Evolutionary conservation across 2,113 vertebrate species (phyloP).

Genomic region (Oceanodroma tethys): DNA sequence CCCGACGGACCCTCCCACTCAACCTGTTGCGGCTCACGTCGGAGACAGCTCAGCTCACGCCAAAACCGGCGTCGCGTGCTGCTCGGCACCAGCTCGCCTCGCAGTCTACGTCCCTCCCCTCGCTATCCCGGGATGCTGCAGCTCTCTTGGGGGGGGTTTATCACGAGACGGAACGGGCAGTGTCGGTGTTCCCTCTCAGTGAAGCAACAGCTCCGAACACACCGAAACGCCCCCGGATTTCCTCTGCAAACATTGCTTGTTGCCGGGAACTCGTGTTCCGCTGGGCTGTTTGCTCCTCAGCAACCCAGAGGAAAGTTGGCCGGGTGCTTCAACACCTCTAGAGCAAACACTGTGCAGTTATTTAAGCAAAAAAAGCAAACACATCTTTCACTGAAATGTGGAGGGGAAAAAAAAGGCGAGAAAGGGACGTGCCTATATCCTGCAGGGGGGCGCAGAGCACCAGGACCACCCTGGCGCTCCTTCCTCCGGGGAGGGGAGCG

Average conservation of each 20-base stretch:
- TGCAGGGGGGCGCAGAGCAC: background rate
- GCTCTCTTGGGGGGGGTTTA: background rate
- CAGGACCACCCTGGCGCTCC: background rate
- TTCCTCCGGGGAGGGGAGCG: accelerated
- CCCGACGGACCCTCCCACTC: background rate
- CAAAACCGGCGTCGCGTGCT: accelerated
- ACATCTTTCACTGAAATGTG: background rate
- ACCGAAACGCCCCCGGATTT: background rate
- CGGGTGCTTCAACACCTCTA: background rate
- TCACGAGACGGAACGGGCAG: background rate
- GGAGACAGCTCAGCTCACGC: background rate
- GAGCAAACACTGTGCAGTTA: background rate
- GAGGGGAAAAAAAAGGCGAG: background rate
- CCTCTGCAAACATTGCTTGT: background rate
- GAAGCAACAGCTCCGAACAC: background rate
- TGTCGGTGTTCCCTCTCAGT: accelerated
- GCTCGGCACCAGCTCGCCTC: accelerated
- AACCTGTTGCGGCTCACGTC: accelerated
- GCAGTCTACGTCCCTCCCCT: background rate
- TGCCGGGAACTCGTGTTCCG: background rate
- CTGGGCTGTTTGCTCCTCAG: constrained; percentile 16
- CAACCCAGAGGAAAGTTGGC: background rate
- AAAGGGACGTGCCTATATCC: accelerated
- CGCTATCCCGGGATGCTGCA: background rate
- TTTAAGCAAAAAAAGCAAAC: constrained; percentile 18